phyloP scores from a whole-genome alignment of 2,888 invertebrate genomes.

The Melanotus villosus region DNA sequence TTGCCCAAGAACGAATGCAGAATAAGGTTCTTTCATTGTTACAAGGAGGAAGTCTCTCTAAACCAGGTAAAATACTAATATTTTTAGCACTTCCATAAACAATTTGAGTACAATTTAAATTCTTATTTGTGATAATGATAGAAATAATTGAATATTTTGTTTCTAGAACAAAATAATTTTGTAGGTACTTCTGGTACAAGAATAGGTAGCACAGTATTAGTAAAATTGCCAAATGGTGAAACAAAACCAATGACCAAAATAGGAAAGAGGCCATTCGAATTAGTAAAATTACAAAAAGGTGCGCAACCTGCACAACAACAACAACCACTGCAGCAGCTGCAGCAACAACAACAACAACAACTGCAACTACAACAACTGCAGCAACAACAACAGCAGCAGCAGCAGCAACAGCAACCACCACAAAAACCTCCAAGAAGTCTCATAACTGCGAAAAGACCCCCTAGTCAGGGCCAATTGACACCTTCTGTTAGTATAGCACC shows the following conservation, averaged over 20 bases:
- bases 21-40: constrained; percentile 79
- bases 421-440: constrained; percentile 39
- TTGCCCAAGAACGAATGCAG: constrained; percentile 81
- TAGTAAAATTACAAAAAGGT: constrained; percentile 63
- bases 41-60: constrained; percentile 74
- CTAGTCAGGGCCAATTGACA: constrained; percentile 63
- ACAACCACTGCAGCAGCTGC: constrained; percentile 25
- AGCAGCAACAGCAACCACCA: constrained; percentile 52
- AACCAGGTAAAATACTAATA: constrained; percentile 64
- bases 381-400: constrained; percentile 48
- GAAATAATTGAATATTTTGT: too few species aligned
- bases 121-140: too few species aligned
- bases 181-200: constrained; percentile 63
- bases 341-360: background rate
- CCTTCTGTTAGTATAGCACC: constrained; percentile 71
- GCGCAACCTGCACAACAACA: constrained; percentile 61
- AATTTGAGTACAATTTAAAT: too few species aligned
- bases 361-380: constrained; percentile 42
- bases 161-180: too few species aligned
- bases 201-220: constrained; percentile 67
- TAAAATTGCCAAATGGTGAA: constrained; percentile 68
- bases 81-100: too few species aligned
- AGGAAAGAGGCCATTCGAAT: constrained; percentile 65
- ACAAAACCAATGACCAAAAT: constrained; percentile 67
- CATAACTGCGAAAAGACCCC: constrained; percentile 51